Evolutionary conservation across 2,797 vertebrate genomes (phyloP).

Genomic region (Anas georgica): DNA sequence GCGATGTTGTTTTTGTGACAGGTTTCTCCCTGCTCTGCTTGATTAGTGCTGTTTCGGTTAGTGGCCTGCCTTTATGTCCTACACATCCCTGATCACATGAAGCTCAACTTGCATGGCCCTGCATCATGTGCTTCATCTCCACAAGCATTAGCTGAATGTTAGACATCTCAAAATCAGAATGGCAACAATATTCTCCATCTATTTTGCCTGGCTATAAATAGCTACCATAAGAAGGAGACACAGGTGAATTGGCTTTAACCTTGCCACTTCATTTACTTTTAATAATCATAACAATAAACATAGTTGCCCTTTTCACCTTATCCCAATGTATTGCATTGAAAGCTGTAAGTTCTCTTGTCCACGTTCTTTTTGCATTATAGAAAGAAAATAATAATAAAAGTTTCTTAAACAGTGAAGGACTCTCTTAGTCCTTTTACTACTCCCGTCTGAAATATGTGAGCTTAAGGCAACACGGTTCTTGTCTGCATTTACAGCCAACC

Average conservation of each 20-base stretch:
- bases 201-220: constrained; percentile 28
- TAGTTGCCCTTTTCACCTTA: neutral
- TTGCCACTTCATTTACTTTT: constrained; percentile 32
- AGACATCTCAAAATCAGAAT: constrained; percentile 1
- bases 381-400: neutral
- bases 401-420: neutral
- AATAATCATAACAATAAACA: neutral
- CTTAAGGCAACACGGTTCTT: neutral
- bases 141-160: neutral
- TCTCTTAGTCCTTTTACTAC: neutral
- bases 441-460: neutral
- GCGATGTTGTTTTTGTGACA: constrained; percentile 27
- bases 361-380: neutral
- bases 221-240: constrained; percentile 9
- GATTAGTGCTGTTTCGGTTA: constrained; percentile 53
- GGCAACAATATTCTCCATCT: neutral
- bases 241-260: constrained; percentile 44
- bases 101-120: neutral
- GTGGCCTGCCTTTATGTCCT: constrained; percentile 31
- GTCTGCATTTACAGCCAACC: neutral
- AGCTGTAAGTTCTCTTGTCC: neutral
- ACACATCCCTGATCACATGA: constrained; percentile 51
- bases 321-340: neutral
- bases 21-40: constrained; percentile 36
- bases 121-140: constrained; percentile 44